Evolutionary conservation across 2,797 vertebrate species (phyloP).

Genomic region (Cheirogaleus major): DNA sequence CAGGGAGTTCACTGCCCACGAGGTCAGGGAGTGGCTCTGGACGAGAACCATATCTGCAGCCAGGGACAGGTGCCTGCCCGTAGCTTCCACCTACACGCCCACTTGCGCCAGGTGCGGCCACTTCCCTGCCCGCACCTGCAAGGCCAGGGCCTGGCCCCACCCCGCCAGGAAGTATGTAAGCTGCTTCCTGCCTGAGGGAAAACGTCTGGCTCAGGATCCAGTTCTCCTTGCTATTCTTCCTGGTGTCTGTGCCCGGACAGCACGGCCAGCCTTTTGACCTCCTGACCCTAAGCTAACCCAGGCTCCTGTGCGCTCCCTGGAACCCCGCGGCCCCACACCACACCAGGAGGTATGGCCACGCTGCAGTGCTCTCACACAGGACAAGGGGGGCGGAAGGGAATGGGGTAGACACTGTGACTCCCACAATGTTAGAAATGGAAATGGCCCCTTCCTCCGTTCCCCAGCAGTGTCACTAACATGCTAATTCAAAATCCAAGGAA

Average conservation of each 20-base stretch:
- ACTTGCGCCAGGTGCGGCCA: conserved; percentile 46
- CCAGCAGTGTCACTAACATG: neutral
- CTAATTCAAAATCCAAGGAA: neutral
- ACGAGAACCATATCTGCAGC: neutral
- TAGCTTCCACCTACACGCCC: neutral
- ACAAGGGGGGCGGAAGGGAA: neutral
- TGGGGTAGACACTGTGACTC: neutral
- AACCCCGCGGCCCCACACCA: neutral
- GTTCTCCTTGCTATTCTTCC: neutral
- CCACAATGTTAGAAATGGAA: neutral
- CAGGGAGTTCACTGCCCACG: neutral
- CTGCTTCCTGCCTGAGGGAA: neutral
- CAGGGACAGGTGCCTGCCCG: conserved; percentile 2
- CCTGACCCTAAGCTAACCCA: neutral
- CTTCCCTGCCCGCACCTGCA: conserved; percentile 55
- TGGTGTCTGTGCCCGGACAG: neutral
- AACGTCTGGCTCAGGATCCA: neutral
- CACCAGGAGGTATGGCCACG: neutral
- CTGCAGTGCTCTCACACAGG: neutral
- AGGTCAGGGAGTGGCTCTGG: conserved; percentile 23
- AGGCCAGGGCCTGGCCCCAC: neutral
- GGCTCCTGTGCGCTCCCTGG: neutral
- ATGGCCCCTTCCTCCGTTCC: neutral
- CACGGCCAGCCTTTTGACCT: neutral
- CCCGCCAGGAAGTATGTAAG: neutral